Evolutionary conservation across 1,140 invertebrate genomes (phyloP).

Genomic region (Piezodorus guildinii): DNA sequence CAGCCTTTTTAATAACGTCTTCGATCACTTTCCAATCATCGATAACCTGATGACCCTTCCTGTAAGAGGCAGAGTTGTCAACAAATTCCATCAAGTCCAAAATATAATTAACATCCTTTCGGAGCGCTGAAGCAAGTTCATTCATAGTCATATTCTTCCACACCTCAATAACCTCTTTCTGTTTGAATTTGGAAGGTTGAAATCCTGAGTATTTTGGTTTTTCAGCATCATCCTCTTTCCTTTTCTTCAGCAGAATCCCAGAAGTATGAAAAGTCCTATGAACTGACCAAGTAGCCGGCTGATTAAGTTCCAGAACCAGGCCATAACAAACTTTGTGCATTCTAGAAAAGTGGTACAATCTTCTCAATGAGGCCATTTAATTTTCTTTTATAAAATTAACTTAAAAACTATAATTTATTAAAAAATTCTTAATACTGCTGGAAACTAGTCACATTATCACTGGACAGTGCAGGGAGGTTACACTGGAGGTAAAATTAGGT

Average conservation of each 20-base stretch:
- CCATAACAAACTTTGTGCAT: background rate
- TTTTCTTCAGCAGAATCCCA: conserved; percentile 23
- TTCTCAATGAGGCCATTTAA: no score
- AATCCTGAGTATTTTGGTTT: conserved; percentile 1
- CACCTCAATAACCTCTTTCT: conserved; percentile 43
- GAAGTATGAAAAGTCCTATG: conserved; percentile 24
- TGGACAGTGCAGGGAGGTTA: no score
- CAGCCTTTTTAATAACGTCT: conserved; percentile 52
- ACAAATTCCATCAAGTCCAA: conserved; percentile 55
- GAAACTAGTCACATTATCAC: no score
- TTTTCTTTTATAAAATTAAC: no score
- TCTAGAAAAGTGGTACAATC: no score
- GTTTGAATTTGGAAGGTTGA: conserved; percentile 28
- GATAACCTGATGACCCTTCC: conserved; percentile 36
- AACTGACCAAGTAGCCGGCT: conserved; percentile 1
- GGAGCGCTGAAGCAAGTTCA: conserved; percentile 47
- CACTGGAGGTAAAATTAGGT: no score
- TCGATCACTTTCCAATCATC: conserved; percentile 45
- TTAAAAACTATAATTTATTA: no score
- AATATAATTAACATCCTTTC: conserved; percentile 49
- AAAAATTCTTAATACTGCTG: no score
- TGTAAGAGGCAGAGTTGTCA: conserved; percentile 43
- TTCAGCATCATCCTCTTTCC: conserved; percentile 23
- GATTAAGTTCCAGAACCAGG: background rate
- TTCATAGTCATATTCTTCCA: conserved; percentile 68